phyloP scores from a whole-genome alignment of 2,888 invertebrate species.

The Ypsolopha scabrella region DNA sequence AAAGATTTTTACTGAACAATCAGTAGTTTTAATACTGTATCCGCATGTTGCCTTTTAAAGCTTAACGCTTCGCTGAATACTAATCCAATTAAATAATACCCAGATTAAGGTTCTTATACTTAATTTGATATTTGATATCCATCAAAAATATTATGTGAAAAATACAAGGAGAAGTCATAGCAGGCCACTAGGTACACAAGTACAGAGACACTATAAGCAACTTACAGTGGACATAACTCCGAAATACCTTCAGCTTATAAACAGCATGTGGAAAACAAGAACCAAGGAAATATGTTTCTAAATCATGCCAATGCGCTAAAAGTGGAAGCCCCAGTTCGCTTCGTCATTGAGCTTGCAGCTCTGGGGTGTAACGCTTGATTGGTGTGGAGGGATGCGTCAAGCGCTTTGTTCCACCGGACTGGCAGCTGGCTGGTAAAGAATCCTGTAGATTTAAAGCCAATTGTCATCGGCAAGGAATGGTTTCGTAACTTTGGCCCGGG shows the following conservation, averaged over 20 bases:
- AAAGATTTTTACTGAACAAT: constrained; percentile 52
- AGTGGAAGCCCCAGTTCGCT: constrained; percentile 18
- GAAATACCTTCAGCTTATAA: constrained; percentile 27
- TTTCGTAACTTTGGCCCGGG: constrained; percentile 46
- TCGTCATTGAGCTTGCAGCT: constrained; percentile 40
- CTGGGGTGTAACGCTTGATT: constrained; percentile 37
- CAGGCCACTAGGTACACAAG: background rate
- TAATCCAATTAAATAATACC: background rate
- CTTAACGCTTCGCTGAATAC: constrained; percentile 49
- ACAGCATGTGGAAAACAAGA: constrained; percentile 3
- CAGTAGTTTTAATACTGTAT: constrained; percentile 55
- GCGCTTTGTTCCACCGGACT: background rate
- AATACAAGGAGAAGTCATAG: background rate
- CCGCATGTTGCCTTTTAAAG: constrained; percentile 48
- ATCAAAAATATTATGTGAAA: background rate
- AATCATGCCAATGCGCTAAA: constrained; percentile 15
- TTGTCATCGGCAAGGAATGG: too few relatives aligned
- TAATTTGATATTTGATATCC: background rate
- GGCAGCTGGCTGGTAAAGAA: background rate
- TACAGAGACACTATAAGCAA: background rate
- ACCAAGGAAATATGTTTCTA: background rate
- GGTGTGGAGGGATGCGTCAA: too few relatives aligned
- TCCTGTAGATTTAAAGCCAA: background rate
- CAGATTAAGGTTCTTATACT: background rate
- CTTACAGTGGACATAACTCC: background rate